These are phyloP conservation scores for Scaptomyza hsui DNA, from an alignment of 1,140 invertebrate genomes.

Conservation along the genomic window DNA sequence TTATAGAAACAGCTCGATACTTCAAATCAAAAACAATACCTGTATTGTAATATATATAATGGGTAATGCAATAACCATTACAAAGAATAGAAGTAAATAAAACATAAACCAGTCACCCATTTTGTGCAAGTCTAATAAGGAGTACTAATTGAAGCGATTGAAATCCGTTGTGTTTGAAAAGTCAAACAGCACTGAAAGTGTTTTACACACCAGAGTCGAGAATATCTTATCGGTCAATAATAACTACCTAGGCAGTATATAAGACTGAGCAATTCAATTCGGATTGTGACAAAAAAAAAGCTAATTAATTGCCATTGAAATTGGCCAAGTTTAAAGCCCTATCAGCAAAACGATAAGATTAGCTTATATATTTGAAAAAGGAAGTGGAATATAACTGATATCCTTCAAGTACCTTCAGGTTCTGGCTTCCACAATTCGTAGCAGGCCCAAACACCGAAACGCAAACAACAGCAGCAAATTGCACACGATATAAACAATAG, in stretches of 20 bases:
- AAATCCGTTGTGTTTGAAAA: constrained; percentile 9
- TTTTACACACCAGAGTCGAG: not conserved
- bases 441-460: constrained; percentile 61
- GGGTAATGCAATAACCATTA: constrained; percentile 36
- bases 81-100: constrained; percentile 17
- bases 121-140: not conserved
- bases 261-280: not conserved
- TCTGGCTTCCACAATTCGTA: constrained; percentile 42
- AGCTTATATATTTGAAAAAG: constrained; percentile 9
- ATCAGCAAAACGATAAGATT: constrained; percentile 27
- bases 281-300: constrained; percentile 5
- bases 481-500: constrained; percentile 65
- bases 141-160: not conserved
- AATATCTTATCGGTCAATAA: constrained; percentile 1
- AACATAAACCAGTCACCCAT: not conserved
- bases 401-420: constrained; percentile 13
- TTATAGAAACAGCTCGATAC: not conserved
- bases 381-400: not conserved
- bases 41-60: constrained; percentile 44
- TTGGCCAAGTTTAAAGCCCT: constrained; percentile 40
- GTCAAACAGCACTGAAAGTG: constrained; percentile 6
- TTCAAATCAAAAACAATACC: constrained; percentile 29
- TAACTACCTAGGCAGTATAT: not conserved
- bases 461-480: constrained; percentile 63
- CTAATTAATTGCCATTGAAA: constrained; percentile 5